Percentiles rank a stretch among this genome's conserved stretches.
These are phyloP conservation scores for Margarornis squamiger DNA, from an alignment of 2,797 vertebrate species.

Conservation along the genomic window DNA sequence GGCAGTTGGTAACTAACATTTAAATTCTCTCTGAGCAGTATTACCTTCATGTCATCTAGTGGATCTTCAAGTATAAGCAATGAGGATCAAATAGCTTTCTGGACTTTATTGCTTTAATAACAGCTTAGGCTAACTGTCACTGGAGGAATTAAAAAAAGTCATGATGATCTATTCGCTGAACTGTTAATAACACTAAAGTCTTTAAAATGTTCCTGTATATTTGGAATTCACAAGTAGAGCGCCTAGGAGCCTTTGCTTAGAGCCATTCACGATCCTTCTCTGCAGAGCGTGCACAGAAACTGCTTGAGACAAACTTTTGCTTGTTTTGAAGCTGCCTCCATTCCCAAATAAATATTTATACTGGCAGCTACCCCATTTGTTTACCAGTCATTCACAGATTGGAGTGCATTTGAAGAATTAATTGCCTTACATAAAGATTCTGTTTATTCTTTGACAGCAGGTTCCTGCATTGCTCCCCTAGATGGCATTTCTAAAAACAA, in stretches of 20 bases:
- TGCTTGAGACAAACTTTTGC: conserved; percentile 59
- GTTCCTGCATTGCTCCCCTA: conserved; percentile 35
- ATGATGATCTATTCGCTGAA: background rate
- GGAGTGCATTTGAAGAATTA: conserved; percentile 40
- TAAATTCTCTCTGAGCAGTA: background rate
- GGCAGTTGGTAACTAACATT: background rate
- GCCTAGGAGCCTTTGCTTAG: conserved; percentile 17
- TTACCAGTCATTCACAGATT: conserved; percentile 74
- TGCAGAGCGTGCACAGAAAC: background rate
- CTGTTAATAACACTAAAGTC: background rate
- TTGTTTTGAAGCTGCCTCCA: conserved; percentile 63
- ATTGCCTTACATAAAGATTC: conserved; percentile 63
- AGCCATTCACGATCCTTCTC: conserved; percentile 44
- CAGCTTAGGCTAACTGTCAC: background rate
- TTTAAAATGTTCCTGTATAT: background rate
- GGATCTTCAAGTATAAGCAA: background rate
- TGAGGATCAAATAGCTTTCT: background rate
- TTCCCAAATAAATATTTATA: conserved; percentile 79
- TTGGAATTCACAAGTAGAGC: background rate
- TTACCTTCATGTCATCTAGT: background rate
- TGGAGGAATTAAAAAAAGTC: background rate
- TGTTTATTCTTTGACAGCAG: conserved; percentile 65
- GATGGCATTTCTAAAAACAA: conserved; percentile 56
- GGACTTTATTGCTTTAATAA: background rate
- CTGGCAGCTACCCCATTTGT: conserved; percentile 75